These are phyloP conservation scores for Erebia ligea DNA, from an alignment of 2,888 invertebrate species.

Conservation along the genomic window DNA sequence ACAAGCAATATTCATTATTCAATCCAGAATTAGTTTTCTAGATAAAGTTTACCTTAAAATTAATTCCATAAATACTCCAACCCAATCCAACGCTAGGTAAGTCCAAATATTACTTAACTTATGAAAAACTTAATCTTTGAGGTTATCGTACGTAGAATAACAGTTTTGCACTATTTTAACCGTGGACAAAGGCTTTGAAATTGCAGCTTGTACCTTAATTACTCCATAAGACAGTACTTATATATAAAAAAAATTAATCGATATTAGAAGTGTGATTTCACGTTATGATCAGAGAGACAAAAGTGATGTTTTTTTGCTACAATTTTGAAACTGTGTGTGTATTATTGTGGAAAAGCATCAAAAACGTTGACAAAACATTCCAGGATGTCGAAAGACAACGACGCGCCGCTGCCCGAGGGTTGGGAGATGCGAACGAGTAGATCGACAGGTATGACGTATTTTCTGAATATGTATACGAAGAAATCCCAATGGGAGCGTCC, in stretches of 20 bases:
- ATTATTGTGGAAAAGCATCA: conserved; percentile 27
- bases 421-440: conserved; percentile 96
- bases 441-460: conserved; percentile 96
- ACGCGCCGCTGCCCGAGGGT: conserved; percentile 89
- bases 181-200: neutral
- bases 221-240: neutral
- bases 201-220: conserved; percentile 1
- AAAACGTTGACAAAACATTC: conserved; percentile 50
- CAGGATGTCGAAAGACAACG: conserved; percentile 76
- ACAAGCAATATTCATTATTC: neutral
- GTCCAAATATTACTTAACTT: neutral
- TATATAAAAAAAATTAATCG: neutral
- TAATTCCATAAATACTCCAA: neutral
- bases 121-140: neutral
- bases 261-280: neutral
- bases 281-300: neutral
- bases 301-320: neutral
- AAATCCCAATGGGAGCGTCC: conserved; percentile 99
- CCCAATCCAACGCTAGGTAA: neutral
- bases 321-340: conserved; percentile 2
- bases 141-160: neutral
- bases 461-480: conserved; percentile 96
- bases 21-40: neutral
- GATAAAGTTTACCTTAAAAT: neutral
- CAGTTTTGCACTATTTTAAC: neutral